A percentile compares a stretch with the other conserved stretches of the same genome.
Conservation (phyloP, 2,888 invertebrate genomes). For the Tipula lateralis region DNA sequence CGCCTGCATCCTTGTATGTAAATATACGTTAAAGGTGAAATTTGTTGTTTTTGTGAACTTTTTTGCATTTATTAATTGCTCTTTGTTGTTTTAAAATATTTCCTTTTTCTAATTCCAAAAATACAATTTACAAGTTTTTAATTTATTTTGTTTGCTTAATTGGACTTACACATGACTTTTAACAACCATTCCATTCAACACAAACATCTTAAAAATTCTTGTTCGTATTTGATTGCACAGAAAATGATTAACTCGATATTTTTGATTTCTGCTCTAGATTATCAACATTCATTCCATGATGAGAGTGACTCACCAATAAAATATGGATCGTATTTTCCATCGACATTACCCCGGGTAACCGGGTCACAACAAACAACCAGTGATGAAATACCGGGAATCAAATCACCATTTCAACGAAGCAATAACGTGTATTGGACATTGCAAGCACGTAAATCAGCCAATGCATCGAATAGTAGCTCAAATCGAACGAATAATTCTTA, state of each 20-base stretch:
- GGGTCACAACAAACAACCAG: constrained; percentile 42
- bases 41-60: neutral
- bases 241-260: neutral
- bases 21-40: neutral
- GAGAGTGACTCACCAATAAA: neutral
- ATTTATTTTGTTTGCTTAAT: constrained; percentile 26
- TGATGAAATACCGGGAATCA: constrained; percentile 46
- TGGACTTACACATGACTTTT: constrained; percentile 26
- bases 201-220: neutral
- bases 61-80: neutral
- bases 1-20: neutral
- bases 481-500: constrained; percentile 34
- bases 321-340: constrained; percentile 43
- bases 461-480: neutral
- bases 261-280: constrained; percentile 49
- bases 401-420: constrained; percentile 45
- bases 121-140: neutral
- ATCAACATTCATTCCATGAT: constrained; percentile 62
- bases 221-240: too few species aligned
- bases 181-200: constrained; percentile 25
- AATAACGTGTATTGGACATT: constrained; percentile 58
- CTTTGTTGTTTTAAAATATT: neutral
- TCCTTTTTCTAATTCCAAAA: neutral
- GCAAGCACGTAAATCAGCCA: constrained; percentile 42
- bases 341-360: constrained; percentile 43